A percentile compares a stretch with the other conserved stretches of the same genome.
Conservation (phyloP, 2,113 vertebrate genomes). For the Corvus moneduloides region DNA sequence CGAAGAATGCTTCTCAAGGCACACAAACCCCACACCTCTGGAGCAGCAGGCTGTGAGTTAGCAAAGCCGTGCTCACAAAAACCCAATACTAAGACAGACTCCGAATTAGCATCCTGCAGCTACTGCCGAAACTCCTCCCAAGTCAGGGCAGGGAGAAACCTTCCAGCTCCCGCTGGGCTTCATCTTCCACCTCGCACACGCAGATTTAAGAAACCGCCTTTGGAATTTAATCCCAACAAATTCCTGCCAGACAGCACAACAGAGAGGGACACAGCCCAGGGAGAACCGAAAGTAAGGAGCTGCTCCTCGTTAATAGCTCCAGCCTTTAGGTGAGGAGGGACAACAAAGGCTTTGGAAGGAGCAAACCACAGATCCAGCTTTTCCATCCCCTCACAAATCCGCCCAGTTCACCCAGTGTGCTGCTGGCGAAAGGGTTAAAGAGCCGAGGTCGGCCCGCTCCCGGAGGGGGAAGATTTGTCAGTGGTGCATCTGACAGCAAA, state of each 20-base stretch:
- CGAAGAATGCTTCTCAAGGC: neutral
- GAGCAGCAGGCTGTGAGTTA: neutral
- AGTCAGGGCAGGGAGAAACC: neutral
- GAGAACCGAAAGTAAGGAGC: neutral
- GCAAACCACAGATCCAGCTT: neutral
- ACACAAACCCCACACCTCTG: neutral
- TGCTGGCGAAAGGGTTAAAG: constrained; percentile 38
- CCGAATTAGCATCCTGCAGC: neutral
- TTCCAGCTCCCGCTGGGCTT: neutral
- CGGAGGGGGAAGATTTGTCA: constrained; percentile 34
- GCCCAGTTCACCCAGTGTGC: neutral
- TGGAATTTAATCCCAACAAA: neutral
- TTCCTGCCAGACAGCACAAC: neutral
- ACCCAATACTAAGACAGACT: neutral
- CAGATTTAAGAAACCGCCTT: neutral
- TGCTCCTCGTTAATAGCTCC: neutral
- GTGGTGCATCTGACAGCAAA: constrained; percentile 57
- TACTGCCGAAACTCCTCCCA: neutral
- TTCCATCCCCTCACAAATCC: neutral
- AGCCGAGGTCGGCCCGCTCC: neutral
- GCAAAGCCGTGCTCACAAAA: neutral
- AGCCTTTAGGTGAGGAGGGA: neutral
- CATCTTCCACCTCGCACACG: neutral
- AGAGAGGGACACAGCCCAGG: neutral
- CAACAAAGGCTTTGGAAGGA: neutral